phyloP scores from a whole-genome alignment of 2,888 invertebrate genomes.

The Charanyca ferruginea region DNA sequence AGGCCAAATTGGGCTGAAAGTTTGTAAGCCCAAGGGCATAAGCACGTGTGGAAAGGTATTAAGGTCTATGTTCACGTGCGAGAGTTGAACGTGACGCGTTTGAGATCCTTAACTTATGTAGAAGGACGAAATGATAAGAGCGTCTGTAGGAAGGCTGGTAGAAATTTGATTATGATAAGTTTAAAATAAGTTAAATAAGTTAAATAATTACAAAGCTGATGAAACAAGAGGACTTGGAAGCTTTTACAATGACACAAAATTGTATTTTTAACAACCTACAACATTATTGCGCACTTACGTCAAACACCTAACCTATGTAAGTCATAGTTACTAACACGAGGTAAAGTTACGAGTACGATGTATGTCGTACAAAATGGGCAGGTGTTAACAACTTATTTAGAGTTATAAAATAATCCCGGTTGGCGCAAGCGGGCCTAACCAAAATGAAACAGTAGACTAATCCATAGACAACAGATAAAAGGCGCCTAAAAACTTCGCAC shows the following conservation, averaged over 20 bases:
- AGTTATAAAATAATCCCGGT: background rate
- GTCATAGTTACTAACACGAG: too few species aligned
- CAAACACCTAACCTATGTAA: background rate
- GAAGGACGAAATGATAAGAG: slow-evolving; percentile 10
- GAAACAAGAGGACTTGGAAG: background rate
- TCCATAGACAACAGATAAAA: slow-evolving; percentile 8
- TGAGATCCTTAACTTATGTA: slow-evolving; percentile 19
- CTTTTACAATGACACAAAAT: background rate
- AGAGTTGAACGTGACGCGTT: slow-evolving; percentile 30
- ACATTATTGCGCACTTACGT: background rate
- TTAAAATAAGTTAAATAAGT: too few species aligned
- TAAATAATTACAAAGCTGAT: background rate
- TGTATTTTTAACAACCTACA: background rate
- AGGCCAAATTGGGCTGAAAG: slow-evolving; percentile 33
- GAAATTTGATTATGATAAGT: background rate
- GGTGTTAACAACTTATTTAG: background rate
- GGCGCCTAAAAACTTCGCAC: slow-evolving; percentile 15
- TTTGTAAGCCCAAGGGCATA: slow-evolving; percentile 29
- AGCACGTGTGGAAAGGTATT: slow-evolving; percentile 45
- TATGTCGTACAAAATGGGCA: too few species aligned
- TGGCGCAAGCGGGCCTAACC: background rate
- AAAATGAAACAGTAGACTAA: background rate
- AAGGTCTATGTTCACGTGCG: slow-evolving; percentile 32
- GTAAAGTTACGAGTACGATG: too few species aligned
- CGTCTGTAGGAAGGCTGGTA: background rate